Conservation (phyloP, 1,140 invertebrate species). For the Phymorhynchus buccinoides region DNA sequence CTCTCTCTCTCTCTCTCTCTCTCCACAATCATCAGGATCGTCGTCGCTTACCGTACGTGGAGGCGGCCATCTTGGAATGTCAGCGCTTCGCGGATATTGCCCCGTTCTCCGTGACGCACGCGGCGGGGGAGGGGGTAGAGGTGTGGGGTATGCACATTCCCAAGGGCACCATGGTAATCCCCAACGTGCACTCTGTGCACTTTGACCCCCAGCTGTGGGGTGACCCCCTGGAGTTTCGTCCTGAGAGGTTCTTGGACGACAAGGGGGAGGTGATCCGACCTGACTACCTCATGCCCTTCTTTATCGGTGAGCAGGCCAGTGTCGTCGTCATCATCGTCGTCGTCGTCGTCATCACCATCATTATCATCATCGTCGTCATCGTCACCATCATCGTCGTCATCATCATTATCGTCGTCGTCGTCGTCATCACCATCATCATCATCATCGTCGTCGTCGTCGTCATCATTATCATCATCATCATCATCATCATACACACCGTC, state of each 20-base stretch:
- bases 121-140: slow-evolving; percentile 55
- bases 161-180: slow-evolving; percentile 61
- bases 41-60: slow-evolving; percentile 43
- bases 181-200: slow-evolving; percentile 61
- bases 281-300: slow-evolving; percentile 51
- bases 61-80: slow-evolving; percentile 51
- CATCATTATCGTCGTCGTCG: no score
- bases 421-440: not conserved
- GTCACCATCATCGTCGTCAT: no score
- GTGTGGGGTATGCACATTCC: slow-evolving; percentile 65
- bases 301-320: slow-evolving; percentile 12
- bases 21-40: slow-evolving; percentile 37
- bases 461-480: not conserved
- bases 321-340: not conserved
- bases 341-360: no score
- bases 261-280: slow-evolving; percentile 36
- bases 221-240: slow-evolving; percentile 81
- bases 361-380: no score
- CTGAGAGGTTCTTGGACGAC: slow-evolving; percentile 77
- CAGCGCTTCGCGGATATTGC: slow-evolving; percentile 55
- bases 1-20: no score
- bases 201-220: slow-evolving; percentile 76
- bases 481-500: no score
- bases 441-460: not conserved
- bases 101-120: slow-evolving; percentile 68